Conservation (phyloP, 1,140 invertebrate species). For the Battus philenor region DNA sequence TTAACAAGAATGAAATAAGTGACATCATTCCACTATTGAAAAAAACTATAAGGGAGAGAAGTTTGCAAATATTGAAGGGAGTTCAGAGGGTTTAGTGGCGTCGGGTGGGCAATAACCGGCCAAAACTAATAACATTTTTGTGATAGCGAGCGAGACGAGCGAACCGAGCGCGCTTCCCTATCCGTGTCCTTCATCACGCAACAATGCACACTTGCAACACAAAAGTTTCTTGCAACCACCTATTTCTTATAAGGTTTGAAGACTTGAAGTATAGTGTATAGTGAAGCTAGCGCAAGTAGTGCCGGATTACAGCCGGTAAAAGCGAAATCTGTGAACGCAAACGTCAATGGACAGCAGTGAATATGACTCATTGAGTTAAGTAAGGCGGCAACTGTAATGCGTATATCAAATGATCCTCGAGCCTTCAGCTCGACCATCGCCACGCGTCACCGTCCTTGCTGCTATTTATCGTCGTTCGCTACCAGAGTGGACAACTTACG, state of each 20-base stretch:
- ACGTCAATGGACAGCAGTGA: slow-evolving; percentile 51
- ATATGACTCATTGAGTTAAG: slow-evolving; percentile 57
- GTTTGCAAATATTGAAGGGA: slow-evolving; percentile 34
- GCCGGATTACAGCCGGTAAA: neutral
- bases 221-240: slow-evolving; percentile 29
- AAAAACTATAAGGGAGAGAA: slow-evolving; percentile 29
- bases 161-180: slow-evolving; percentile 47
- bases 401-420: slow-evolving; percentile 60
- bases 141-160: slow-evolving; percentile 59
- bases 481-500: neutral
- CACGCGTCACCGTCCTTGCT: slow-evolving; percentile 43
- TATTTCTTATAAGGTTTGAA: neutral
- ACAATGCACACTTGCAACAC: slow-evolving; percentile 54
- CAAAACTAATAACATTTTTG: slow-evolving; percentile 74
- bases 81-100: slow-evolving; percentile 44
- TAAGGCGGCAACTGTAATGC: slow-evolving; percentile 52
- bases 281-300: neutral
- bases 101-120: slow-evolving; percentile 60
- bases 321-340: slow-evolving; percentile 33
- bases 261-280: too few relatives aligned
- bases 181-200: slow-evolving; percentile 53
- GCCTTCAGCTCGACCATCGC: slow-evolving; percentile 32
- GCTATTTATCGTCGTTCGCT: slow-evolving; percentile 4
- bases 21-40: slow-evolving; percentile 30
- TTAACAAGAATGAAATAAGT: too few relatives aligned